Evolutionary conservation across 2,888 invertebrate species (phyloP), one percentile per base, ranked within the genome.

Genomic region (Napeogenes inachia): DNA sequence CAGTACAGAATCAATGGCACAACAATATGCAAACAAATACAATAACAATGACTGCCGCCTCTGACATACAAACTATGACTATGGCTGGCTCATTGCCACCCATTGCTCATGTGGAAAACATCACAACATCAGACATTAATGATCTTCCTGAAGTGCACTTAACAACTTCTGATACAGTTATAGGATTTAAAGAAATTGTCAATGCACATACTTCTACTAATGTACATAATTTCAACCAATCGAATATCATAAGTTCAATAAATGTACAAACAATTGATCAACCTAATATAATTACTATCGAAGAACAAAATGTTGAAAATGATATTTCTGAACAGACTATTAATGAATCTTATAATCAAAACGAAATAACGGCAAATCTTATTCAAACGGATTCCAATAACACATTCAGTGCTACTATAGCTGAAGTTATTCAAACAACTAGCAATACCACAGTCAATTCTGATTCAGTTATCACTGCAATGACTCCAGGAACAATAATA

Each of bases 1-100:
- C 84, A 62, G 77, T 81, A n/a, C 76, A 78, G 38, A 78, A 81
- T 64, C 66, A 77, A 57, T 89, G 89, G 87, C 79, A 81, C 69
- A 77, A 70, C 65, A 78, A 73, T 71, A 68, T 78, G 33, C 71
- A 76, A 61, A 72, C 77, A 68, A 75, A 67, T 70, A 72, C 66
- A 13, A 62, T 66, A 53, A 59, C 70, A 21, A 65, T 69, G 56
- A 56, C 62, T 61, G 56, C 64, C 13, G 13, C 65, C 12, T 45
- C 60, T 35, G 68, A 66, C 56, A 61, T 69, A 57, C 69, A 66
- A 46, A 57, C 66, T 47, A 68, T 68, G 57, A 57, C 62, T 61
- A 60, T 65, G 42, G 57, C 63, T 53, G 59, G 65, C 53, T 63
- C 70, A 54, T 57, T 67, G 47, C 62, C 62, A 59, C 10, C 42